Evolutionary conservation across 2,113 vertebrate genomes (phyloP).

Genomic region (Oncorhynchus clarkii): DNA sequence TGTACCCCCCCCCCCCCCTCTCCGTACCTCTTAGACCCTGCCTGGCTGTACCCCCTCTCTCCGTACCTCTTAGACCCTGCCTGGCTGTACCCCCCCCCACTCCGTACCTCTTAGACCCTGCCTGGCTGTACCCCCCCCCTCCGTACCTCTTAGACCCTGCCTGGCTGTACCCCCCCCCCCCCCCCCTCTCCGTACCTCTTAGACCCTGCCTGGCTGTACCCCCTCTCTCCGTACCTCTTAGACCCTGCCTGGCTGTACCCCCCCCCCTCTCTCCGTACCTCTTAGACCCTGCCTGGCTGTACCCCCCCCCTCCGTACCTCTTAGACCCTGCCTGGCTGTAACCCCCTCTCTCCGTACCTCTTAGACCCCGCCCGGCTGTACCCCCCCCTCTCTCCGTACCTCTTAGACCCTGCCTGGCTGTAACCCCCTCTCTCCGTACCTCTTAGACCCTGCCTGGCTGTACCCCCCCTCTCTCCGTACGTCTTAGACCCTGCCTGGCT

Average conservation of each 20-base stretch:
- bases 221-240: slow-evolving; percentile 61
- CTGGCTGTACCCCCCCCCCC: no score
- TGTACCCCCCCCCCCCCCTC: neutral
- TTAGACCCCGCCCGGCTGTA: no score
- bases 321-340: no score
- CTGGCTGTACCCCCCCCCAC: slow-evolving; percentile 24
- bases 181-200: slow-evolving; percentile 75
- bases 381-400: no score
- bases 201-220: slow-evolving; percentile 76
- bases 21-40: slow-evolving; percentile 78
- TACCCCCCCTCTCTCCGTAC: slow-evolving; percentile 54
- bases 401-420: no score
- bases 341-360: no score
- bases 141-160: slow-evolving; percentile 79
- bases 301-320: no score
- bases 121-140: slow-evolving; percentile 58
- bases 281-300: no score
- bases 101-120: slow-evolving; percentile 79
- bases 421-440: slow-evolving; percentile 55
- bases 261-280: no score
- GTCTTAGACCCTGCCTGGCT: slow-evolving; percentile 78
- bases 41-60: slow-evolving; percentile 73
- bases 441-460: no score
- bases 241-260: no score
- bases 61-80: no score